These are phyloP conservation scores for Porites lutea DNA, from an alignment of 64 coral and sea anemone genomes.

Conservation along the genomic window DNA sequence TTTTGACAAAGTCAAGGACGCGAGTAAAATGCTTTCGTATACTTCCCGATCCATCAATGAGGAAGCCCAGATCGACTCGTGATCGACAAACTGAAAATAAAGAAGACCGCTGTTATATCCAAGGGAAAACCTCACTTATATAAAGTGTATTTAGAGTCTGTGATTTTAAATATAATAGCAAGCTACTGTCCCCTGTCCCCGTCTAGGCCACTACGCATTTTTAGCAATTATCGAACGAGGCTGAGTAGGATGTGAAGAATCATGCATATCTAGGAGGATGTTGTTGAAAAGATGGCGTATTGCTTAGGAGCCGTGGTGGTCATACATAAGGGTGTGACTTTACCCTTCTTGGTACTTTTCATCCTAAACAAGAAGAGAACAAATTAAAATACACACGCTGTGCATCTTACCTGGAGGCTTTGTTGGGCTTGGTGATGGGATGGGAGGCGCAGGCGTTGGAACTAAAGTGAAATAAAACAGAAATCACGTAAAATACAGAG, in stretches of 20 bases:
- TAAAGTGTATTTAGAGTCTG: too few relatives aligned
- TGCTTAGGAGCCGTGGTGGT: too few relatives aligned
- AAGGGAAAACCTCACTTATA: background rate
- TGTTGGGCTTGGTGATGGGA: background rate
- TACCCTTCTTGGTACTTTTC: too few relatives aligned
- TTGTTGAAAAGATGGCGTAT: too few relatives aligned
- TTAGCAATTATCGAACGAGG: background rate
- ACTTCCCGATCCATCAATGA: constrained; percentile 47
- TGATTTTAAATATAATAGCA: too few relatives aligned
- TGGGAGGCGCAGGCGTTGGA: background rate
- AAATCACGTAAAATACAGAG: background rate
- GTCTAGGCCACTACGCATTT: background rate
- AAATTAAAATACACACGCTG: too few relatives aligned
- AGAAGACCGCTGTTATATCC: background rate
- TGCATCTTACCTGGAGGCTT: constrained; percentile 7
- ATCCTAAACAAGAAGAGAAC: too few relatives aligned
- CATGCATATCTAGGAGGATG: too few relatives aligned
- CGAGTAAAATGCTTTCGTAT: background rate
- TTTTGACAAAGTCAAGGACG: constrained; percentile 40
- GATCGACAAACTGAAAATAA: constrained; percentile 37
- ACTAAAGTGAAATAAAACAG: background rate
- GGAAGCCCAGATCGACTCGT: constrained; percentile 48
- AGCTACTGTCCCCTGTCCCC: background rate
- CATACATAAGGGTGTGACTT: too few relatives aligned
- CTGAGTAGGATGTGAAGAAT: too few relatives aligned